phyloP scores from a whole-genome alignment of 2,888 invertebrate genomes.

The Polydrusus tereticollis region DNA sequence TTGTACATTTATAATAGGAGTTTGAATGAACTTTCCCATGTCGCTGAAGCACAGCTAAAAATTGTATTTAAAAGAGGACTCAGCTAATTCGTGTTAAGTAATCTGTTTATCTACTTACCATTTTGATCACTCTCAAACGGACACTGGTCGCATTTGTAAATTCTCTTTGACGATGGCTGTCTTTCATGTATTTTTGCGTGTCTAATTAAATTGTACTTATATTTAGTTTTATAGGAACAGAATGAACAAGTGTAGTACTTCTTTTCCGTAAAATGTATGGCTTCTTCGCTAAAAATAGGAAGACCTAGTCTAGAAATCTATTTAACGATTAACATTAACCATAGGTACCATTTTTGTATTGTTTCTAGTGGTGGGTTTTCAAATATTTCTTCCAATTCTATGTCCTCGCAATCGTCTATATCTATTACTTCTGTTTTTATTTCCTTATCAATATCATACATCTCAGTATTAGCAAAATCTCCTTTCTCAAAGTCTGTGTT shows the following conservation, averaged over 20 bases:
- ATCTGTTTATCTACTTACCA: constrained; percentile 11
- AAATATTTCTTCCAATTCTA: background rate
- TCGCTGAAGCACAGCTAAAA: constrained; percentile 15
- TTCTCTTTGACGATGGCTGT: background rate
- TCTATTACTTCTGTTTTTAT: background rate
- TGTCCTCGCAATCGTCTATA: constrained; percentile 1
- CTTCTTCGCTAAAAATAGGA: background rate
- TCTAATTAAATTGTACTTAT: constrained; percentile 24
- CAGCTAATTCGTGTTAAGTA: too few relatives aligned
- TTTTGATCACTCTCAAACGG: constrained; percentile 21
- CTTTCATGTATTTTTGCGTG: constrained; percentile 12
- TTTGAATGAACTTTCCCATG: constrained; percentile 24
- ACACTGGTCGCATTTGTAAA: constrained; percentile 24
- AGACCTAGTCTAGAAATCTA: background rate
- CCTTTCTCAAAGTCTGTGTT: background rate
- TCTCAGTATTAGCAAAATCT: background rate
- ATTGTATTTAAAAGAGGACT: background rate
- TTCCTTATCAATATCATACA: background rate
- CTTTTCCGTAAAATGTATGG: constrained; percentile 5
- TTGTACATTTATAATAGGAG: constrained; percentile 21
- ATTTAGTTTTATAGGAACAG: constrained; percentile 19
- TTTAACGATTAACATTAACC: too few relatives aligned
- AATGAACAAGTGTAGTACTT: constrained; percentile 3
- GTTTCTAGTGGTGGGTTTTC: background rate
- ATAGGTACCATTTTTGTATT: background rate